phyloP scores from a whole-genome alignment of 2,888 invertebrate species.

The Xestia xanthographa region DNA sequence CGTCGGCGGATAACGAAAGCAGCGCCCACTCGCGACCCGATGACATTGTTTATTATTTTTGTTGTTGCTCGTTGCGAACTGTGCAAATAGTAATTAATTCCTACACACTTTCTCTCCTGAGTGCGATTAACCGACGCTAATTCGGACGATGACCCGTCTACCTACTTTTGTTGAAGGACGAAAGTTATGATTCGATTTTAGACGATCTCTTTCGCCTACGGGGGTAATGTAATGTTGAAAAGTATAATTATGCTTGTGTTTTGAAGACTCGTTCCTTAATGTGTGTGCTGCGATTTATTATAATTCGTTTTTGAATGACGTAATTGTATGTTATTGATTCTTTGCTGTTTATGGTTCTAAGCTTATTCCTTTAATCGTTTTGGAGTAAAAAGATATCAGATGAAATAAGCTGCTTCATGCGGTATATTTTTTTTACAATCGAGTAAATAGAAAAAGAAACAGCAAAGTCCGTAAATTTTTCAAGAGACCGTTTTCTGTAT shows the following conservation, averaged over 20 bases:
- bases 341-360: background rate
- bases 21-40: constrained; percentile 79
- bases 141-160: constrained; percentile 80
- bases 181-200: constrained; percentile 62
- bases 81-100: constrained; percentile 84
- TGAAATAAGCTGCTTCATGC: background rate
- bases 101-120: constrained; percentile 83
- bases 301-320: constrained; percentile 19
- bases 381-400: background rate
- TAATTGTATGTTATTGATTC: constrained; percentile 40
- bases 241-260: constrained; percentile 38
- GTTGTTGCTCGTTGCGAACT: constrained; percentile 77
- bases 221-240: constrained; percentile 34
- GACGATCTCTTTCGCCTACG: constrained; percentile 65
- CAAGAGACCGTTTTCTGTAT: background rate
- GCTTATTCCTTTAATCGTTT: background rate
- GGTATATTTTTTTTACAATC: background rate
- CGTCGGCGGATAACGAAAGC: constrained; percentile 63
- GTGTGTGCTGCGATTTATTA: constrained; percentile 33
- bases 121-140: constrained; percentile 72
- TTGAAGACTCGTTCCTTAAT: constrained; percentile 36
- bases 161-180: constrained; percentile 81
- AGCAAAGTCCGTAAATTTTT: background rate
- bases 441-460: background rate
- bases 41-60: constrained; percentile 86